phyloP scores from a whole-genome alignment of 2,888 invertebrate genomes.

The Steinernema carpocapsae region DNA sequence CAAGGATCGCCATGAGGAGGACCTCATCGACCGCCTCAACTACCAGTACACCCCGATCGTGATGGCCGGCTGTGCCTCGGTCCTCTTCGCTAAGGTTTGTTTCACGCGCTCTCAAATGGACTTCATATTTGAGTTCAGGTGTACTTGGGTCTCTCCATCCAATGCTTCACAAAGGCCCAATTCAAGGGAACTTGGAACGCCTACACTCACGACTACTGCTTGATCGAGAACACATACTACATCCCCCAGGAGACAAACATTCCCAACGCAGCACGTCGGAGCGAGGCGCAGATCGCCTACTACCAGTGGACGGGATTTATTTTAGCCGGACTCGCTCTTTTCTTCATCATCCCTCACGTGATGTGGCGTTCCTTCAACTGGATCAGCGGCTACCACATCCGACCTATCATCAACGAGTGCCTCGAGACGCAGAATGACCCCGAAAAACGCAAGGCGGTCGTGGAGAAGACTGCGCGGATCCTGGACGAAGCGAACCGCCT shows the following conservation, averaged over 20 bases:
- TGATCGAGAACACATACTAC: conserved; percentile 72
- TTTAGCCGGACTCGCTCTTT: conserved; percentile 64
- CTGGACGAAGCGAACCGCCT: conserved; percentile 15
- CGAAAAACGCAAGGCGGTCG: conserved; percentile 32
- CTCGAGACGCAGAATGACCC: background rate
- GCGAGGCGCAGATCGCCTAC: conserved; percentile 46
- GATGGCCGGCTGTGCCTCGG: conserved; percentile 48
- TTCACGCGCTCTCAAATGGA: background rate
- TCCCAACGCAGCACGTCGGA: conserved; percentile 34
- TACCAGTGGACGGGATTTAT: conserved; percentile 68
- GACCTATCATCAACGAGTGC: conserved; percentile 43
- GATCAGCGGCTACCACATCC: conserved; percentile 57
- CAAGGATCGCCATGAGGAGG: conserved; percentile 49
- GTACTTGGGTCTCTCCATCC: conserved; percentile 59
- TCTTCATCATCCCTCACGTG: conserved; percentile 65
- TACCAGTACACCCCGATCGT: conserved; percentile 53
- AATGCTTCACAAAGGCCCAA: conserved; percentile 67
- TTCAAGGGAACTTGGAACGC: conserved; percentile 70
- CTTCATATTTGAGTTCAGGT: conserved; percentile 41
- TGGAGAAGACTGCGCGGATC: conserved; percentile 36
- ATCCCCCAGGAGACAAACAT: conserved; percentile 46
- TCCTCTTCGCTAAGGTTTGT: conserved; percentile 53
- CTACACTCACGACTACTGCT: conserved; percentile 72
- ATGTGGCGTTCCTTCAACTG: conserved; percentile 68
- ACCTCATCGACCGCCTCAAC: conserved; percentile 52